Evolutionary conservation across 2,888 invertebrate species (phyloP), one percentile per base, ranked within the genome.

Genomic region (Perizoma affinitatum): DNA sequence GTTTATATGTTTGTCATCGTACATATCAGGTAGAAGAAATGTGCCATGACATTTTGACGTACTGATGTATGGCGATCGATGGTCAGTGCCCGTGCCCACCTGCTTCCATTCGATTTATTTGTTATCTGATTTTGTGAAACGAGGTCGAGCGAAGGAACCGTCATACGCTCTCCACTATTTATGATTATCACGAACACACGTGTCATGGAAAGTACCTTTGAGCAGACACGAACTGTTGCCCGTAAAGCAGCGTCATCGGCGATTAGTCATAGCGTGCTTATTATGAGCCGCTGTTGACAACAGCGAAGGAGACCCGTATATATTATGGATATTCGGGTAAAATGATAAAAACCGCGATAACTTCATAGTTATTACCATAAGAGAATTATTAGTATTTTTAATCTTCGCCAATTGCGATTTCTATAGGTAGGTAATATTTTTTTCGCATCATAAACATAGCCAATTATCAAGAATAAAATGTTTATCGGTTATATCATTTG

Each of bases 111-210:
- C 75, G 75, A 84, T 84, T 67, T 83, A 84, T 83, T 82, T 80
- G 77, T 86, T 87, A 87, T 87, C 87, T 77, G 86, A 86, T 86
- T 83, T 80, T 68, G 68, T 82, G 73, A 74, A 82, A 80, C 82
- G 81, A 86, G 88, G 87, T 78, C 86, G 77, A 70, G 70, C 66
- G 72, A 73, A 73, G 76, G 73, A 73, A 71, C 59, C 56, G 51
- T 58, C 55, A 57, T 58, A 63, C 61, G 54, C 61, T 58, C 49
- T 63, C 63, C 71, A 65, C 67, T 73, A 71, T 71, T 78, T 74
- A 72, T 72, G 65, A 68, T 71, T 66, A 69, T 65, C 53, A 62
- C 58, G 64, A 60, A 54, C 52, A 60, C 61, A 67, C 65, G 66
- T 65, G 70, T 63, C 66, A 63, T 70, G 67, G 67, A 65, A 66